Conservation (phyloP, 2,113 vertebrate genomes). For the Sphyrna mokarran region DNA sequence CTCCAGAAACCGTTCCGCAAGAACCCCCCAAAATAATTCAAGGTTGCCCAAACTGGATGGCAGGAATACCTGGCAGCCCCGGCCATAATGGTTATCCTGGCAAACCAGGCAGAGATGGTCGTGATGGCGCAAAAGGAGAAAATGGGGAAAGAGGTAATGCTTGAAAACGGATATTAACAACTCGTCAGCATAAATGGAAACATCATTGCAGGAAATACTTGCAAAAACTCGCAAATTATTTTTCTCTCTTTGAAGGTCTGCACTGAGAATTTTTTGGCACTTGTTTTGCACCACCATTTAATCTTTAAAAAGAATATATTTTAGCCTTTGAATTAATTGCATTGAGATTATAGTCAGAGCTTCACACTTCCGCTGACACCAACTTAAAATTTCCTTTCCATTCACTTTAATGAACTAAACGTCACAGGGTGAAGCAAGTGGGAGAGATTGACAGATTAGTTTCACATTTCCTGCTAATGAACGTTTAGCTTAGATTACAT, state of each 20-base stretch:
- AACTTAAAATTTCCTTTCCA: not conserved
- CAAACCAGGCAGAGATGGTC: slow-evolving; percentile 66
- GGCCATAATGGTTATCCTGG: slow-evolving; percentile 68
- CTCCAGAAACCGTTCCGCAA: not conserved
- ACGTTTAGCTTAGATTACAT: not conserved
- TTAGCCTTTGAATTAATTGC: not conserved
- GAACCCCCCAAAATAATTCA: not conserved
- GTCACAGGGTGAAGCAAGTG: not conserved
- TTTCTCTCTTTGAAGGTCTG: not conserved
- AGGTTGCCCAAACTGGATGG: slow-evolving; percentile 65
- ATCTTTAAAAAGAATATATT: not conserved
- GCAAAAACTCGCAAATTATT: not conserved
- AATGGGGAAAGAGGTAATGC: slow-evolving; percentile 64
- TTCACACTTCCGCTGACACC: not conserved
- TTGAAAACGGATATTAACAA: not conserved
- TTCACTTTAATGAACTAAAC: not conserved
- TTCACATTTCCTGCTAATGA: not conserved
- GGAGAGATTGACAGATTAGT: not conserved
- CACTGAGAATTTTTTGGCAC: not conserved
- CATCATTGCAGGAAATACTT: not conserved
- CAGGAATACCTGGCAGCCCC: slow-evolving; percentile 65
- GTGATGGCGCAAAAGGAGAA: slow-evolving; percentile 63
- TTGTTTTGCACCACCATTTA: not conserved
- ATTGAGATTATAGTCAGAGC: not conserved
- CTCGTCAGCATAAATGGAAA: not conserved